Percentiles rank a stretch among this genome's conserved stretches.
phyloP scores from a whole-genome alignment of 2,797 vertebrate genomes.

The Denticeps clupeoides region DNA sequence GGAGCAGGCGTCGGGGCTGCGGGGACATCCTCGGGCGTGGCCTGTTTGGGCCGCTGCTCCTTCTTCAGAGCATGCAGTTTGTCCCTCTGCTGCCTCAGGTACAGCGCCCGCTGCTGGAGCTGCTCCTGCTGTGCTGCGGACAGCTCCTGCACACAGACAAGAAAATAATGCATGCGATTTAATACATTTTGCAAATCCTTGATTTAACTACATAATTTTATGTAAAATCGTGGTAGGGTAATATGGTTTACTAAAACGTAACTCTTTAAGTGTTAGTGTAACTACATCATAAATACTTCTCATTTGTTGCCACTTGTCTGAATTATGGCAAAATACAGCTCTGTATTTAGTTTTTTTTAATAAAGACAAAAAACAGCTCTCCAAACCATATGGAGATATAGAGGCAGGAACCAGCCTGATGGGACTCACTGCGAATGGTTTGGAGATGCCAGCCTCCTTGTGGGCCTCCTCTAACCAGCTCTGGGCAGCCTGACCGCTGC shows the following conservation, averaged over 20 bases:
- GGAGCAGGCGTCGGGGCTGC: conserved; percentile 22
- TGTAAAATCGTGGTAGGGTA: too few relatives aligned
- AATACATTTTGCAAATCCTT: too few relatives aligned
- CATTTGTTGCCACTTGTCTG: too few relatives aligned
- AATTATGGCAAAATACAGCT: too few relatives aligned
- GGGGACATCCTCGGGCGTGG: conserved; percentile 27
- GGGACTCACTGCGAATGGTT: conserved; percentile 67
- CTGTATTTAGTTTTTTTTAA: too few relatives aligned
- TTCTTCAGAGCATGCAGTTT: conserved; percentile 78
- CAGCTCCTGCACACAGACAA: conserved; percentile 57
- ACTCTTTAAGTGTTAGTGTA: background rate
- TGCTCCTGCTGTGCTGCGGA: conserved; percentile 70
- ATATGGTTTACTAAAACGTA: too few relatives aligned
- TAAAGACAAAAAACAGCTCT: too few relatives aligned
- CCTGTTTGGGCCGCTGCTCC: conserved; percentile 57
- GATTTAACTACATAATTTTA: too few relatives aligned
- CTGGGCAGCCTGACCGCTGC: conserved; percentile 52
- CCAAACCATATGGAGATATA: background rate
- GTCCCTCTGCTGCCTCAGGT: conserved; percentile 86
- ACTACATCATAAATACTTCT: too few relatives aligned
- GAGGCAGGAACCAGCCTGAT: background rate
- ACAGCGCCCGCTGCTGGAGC: conserved; percentile 80
- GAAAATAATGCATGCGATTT: too few relatives aligned
- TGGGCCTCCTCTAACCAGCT: conserved; percentile 58
- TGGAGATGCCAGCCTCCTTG: conserved; percentile 62